Evolutionary conservation across 2,113 vertebrate species (phyloP).

Genomic region (Mobula birostris): DNA sequence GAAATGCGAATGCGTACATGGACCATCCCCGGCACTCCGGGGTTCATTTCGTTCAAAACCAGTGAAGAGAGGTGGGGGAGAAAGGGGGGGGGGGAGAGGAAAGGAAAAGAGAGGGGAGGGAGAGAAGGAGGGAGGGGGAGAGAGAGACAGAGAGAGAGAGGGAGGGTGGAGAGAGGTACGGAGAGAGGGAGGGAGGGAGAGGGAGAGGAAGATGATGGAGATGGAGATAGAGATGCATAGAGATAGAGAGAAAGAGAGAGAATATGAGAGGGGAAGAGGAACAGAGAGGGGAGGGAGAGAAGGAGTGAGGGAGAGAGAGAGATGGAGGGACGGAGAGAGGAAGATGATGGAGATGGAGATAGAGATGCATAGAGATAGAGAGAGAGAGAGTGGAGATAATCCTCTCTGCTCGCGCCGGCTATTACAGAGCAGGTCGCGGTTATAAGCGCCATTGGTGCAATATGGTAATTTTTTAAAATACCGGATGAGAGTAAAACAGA

Average conservation of each 20-base stretch:
- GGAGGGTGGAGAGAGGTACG: slow-evolving; percentile 25
- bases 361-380: no score
- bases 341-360: no score
- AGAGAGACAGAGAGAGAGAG: neutral
- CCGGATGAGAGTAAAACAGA: neutral
- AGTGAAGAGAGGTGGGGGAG: slow-evolving; percentile 4
- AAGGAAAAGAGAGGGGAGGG: slow-evolving; percentile 6
- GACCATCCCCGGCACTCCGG: neutral
- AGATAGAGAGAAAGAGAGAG: no score
- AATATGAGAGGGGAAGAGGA: no score
- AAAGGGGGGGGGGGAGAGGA: neutral
- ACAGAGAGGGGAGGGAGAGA: no score
- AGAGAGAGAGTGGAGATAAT: neutral
- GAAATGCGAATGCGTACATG: neutral
- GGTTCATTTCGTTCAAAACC: neutral
- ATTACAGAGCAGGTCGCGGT: neutral
- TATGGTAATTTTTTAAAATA: neutral
- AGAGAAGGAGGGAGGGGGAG: neutral
- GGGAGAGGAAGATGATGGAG: neutral
- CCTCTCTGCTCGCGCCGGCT: neutral
- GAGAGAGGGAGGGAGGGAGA: slow-evolving; percentile 29
- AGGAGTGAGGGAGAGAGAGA: no score
- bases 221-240: no score
- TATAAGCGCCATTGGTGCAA: neutral
- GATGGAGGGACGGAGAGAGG: no score